Evolutionary conservation across 1,140 invertebrate species (phyloP).

Genomic region (Sitophilus oryzae): DNA sequence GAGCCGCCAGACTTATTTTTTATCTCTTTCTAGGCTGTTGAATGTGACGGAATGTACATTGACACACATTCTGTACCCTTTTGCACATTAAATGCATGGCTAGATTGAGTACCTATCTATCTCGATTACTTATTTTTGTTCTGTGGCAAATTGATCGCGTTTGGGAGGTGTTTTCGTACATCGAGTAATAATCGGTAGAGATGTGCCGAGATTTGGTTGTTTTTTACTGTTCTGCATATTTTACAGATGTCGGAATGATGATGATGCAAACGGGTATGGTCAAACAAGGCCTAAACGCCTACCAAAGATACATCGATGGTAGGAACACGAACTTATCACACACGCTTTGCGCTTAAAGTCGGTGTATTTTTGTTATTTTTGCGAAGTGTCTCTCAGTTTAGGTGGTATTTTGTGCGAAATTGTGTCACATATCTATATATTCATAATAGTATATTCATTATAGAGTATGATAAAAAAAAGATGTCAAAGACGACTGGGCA

Average conservation of each 20-base stretch:
- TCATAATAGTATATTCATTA: too few relatives aligned
- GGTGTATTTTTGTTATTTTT: too few relatives aligned
- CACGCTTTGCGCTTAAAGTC: conserved; percentile 24
- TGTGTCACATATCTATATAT: too few relatives aligned
- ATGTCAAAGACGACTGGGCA: too few relatives aligned
- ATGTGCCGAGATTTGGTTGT: conserved; percentile 47
- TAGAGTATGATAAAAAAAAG: too few relatives aligned
- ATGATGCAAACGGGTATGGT: conserved; percentile 91
- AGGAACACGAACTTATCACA: conserved; percentile 45
- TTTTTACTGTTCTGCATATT: conserved; percentile 53
- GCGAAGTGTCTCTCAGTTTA: too few relatives aligned
- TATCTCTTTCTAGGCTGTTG: conserved; percentile 18
- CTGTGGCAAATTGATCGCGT: too few relatives aligned
- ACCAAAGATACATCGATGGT: conserved; percentile 74
- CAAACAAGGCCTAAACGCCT: conserved; percentile 73
- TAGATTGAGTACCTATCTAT: too few relatives aligned
- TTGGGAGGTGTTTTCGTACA: too few relatives aligned
- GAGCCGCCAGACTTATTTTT: conserved; percentile 1
- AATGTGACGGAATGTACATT: conserved; percentile 41
- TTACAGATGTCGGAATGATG: conserved; percentile 91
- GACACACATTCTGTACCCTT: conserved; percentile 42
- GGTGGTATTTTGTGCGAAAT: too few relatives aligned
- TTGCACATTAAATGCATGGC: conserved; percentile 43
- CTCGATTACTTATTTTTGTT: too few relatives aligned
- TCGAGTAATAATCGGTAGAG: too few relatives aligned